Base-by-base conservation (phyloP, 2,888 invertebrate species). In the Diarsia brunnea region DNA sequence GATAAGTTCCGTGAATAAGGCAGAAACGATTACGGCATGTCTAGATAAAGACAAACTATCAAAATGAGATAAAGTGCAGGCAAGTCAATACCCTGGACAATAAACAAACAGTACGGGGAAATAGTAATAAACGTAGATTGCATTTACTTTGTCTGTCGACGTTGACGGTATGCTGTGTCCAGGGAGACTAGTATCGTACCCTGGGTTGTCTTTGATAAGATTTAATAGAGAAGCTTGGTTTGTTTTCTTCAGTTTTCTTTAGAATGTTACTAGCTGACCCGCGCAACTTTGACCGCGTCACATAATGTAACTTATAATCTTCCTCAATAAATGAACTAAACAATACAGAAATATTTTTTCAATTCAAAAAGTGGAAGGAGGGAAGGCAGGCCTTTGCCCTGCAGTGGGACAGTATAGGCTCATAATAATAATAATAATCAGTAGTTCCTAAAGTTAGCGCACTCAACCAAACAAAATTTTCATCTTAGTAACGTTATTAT, bases 21-120 rank as follows among this genome's bases (percentile, higher is more conserved):
- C 66, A 43, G 31, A 69, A 38, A 21, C 24, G 73, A 69, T 65
- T 58, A 71, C 51, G 4, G 31, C 43, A n/a, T n/a, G 69, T 75
- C 75, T 78, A 69, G 60, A 74, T 71, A 60, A 51, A 69, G 60
- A 74, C 66, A 55, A 51, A 49, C 63, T 79, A 75, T 79, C 75
- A 27, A 58, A n/a, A 65, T 67, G 49, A 83, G 73, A 81, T 83
- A 80, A 80, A 66, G 71, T 84, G 84, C 65, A 80, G 71, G 67
- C 53, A 71, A 72, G 84, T 76, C 72, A 84, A 67, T 76, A 84
- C 66, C 66, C 76, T 58, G 16, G 24, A 27, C 63, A 47, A 72
- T 80, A 82, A 84, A 82, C 53, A 84, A 84, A 81, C 84, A 64
- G 53, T 49, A 24, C 51, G 55, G 43, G 75, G 63, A 80, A 66